Conservation (phyloP, 1,140 invertebrate species). For the Drosophila bocki region DNA sequence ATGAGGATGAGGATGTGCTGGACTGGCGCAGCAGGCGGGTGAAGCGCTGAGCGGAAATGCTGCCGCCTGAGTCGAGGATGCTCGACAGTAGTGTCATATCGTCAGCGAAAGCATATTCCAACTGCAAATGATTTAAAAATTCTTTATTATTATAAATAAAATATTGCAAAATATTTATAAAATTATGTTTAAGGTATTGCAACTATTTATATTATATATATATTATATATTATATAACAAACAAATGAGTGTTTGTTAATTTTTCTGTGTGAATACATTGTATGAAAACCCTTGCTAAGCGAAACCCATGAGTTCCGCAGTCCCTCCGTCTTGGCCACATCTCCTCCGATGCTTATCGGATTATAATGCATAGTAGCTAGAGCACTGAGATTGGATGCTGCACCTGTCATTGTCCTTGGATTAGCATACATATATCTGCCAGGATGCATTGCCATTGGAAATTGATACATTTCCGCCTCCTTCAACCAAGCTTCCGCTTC, state of each 20-base stretch:
- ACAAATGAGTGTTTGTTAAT: neutral
- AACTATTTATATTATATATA: neutral
- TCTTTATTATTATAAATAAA: neutral
- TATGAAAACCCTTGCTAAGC: neutral
- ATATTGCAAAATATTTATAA: neutral
- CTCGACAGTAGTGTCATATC: conserved; percentile 40
- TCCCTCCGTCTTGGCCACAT: neutral
- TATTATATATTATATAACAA: too few relatives aligned
- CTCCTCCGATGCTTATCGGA: neutral
- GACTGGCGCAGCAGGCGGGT: conserved; percentile 24
- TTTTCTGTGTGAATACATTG: neutral
- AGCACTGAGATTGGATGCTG: neutral
- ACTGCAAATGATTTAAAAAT: neutral
- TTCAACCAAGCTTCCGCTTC: conserved; percentile 8
- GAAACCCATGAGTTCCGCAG: neutral
- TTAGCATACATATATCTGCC: conserved; percentile 15
- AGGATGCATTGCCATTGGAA: conserved; percentile 4
- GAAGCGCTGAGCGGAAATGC: conserved; percentile 24
- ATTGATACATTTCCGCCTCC: conserved; percentile 7
- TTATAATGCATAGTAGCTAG: neutral
- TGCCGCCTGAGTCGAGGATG: conserved; percentile 22
- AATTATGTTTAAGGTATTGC: neutral
- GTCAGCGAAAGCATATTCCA: conserved; percentile 23
- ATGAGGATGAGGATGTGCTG: conserved; percentile 9
- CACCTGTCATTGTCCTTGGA: conserved; percentile 14